Evolutionary conservation across 2,113 vertebrate genomes (phyloP).

Genomic region (Vombatus ursinus): DNA sequence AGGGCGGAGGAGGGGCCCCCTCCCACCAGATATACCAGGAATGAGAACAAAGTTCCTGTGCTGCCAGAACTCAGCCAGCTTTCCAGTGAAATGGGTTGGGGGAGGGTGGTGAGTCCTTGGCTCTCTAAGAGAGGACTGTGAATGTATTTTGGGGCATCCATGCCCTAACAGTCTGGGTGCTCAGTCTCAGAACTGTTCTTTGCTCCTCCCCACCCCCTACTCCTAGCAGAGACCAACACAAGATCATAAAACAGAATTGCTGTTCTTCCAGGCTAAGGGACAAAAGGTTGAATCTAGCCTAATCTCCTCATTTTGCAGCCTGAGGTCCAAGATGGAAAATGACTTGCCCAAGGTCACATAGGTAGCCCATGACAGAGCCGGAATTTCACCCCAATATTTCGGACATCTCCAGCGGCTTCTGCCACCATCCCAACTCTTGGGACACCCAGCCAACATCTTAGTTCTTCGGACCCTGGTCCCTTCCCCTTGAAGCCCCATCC

Average conservation of each 20-base stretch:
- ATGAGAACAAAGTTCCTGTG: neutral
- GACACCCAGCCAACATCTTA: neutral
- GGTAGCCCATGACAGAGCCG: neutral
- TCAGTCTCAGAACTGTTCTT: neutral
- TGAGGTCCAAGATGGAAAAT: constrained; percentile 24
- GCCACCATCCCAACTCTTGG: neutral
- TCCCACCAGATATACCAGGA: neutral
- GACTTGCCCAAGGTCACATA: constrained; percentile 34
- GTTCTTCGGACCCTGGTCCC: neutral
- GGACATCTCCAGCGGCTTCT: neutral
- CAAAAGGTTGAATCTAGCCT: neutral
- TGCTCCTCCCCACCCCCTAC: neutral
- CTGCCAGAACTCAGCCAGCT: neutral
- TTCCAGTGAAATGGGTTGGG: neutral
- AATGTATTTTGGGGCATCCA: neutral
- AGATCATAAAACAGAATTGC: neutral
- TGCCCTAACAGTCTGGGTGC: neutral
- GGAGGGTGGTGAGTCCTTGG: neutral
- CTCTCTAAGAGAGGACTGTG: neutral
- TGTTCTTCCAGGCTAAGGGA: neutral
- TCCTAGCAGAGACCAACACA: neutral
- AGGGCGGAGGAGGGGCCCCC: neutral
- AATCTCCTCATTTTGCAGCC: constrained; percentile 1
- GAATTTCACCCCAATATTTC: neutral
- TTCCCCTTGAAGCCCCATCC: neutral